These are phyloP conservation scores for Grapholita molesta DNA, from an alignment of 1,140 invertebrate species.

Conservation along the genomic window DNA sequence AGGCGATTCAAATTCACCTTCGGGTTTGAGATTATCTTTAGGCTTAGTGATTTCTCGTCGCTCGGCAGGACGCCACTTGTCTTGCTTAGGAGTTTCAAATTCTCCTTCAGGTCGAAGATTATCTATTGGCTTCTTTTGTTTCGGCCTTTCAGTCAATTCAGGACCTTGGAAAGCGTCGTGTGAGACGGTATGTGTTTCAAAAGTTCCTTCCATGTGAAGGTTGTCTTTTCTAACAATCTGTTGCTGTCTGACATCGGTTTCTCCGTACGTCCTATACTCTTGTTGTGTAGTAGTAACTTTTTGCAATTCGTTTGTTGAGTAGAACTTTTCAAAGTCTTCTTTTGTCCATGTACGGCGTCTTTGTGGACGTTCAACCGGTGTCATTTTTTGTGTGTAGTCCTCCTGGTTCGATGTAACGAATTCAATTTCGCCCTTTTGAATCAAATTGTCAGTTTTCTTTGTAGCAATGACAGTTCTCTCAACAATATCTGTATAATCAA, in stretches of 20 bases:
- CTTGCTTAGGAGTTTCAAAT: conserved; percentile 73
- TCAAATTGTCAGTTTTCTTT: conserved; percentile 82
- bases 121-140: conserved; percentile 60
- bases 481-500: conserved; percentile 79
- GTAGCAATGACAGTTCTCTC: conserved; percentile 80
- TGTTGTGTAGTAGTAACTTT: conserved; percentile 79
- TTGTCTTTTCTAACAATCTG: conserved; percentile 77
- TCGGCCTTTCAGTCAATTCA: conserved; percentile 74
- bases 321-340: conserved; percentile 83
- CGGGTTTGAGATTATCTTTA: conserved; percentile 68
- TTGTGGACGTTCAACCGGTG: conserved; percentile 76
- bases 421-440: conserved; percentile 81
- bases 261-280: conserved; percentile 76
- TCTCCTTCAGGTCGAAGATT: conserved; percentile 80
- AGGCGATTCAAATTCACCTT: conserved; percentile 74
- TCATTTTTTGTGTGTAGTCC: conserved; percentile 80
- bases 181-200: conserved; percentile 70
- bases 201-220: conserved; percentile 78
- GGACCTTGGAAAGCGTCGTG: conserved; percentile 43
- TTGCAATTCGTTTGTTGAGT: conserved; percentile 78
- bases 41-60: conserved; percentile 49
- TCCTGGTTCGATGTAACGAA: conserved; percentile 81
- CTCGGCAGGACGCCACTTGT: conserved; percentile 49
- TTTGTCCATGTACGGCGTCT: conserved; percentile 83
- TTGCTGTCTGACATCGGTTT: conserved; percentile 66